phyloP scores from a whole-genome alignment of 2,888 invertebrate genomes.

The Ametastegia equiseti region DNA sequence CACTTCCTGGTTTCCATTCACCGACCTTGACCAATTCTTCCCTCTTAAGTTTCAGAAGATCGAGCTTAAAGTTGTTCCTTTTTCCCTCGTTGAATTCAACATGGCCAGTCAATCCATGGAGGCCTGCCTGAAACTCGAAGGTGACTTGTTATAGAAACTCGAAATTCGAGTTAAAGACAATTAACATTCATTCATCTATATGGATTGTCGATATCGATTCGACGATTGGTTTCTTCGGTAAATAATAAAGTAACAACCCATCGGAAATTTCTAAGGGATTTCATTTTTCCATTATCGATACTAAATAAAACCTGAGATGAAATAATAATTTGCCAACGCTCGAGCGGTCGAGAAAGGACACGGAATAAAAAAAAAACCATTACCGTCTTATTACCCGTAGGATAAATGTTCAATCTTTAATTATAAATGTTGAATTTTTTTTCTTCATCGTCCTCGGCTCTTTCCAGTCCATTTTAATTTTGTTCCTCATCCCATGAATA shows the following conservation, averaged over 20 bases:
- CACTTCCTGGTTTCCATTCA: conserved; percentile 86
- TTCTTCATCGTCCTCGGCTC: neutral
- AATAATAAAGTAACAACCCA: neutral
- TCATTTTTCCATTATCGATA: conserved; percentile 5
- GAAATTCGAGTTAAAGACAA: neutral
- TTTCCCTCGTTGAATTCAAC: conserved; percentile 92
- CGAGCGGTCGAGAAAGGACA: conserved; percentile 6
- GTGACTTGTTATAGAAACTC: neutral
- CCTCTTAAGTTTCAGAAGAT: conserved; percentile 88
- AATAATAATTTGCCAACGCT: neutral
- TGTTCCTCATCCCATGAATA: too few relatives aligned
- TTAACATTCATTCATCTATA: neutral
- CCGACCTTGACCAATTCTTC: conserved; percentile 90
- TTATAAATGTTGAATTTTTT: neutral
- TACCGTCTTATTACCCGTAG: neutral
- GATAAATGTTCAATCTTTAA: conserved; percentile 1
- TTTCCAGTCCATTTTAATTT: too few relatives aligned
- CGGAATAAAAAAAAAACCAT: neutral
- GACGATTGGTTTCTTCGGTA: neutral
- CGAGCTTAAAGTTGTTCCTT: conserved; percentile 90
- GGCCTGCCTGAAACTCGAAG: conserved; percentile 81
- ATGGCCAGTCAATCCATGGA: conserved; percentile 92
- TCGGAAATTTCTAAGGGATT: neutral
- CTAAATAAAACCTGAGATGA: neutral
- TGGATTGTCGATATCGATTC: neutral